Base-by-base conservation (phyloP, 30 jellyfish, hydroid and myxozoan genomes). In the Aurelia coerulea region DNA sequence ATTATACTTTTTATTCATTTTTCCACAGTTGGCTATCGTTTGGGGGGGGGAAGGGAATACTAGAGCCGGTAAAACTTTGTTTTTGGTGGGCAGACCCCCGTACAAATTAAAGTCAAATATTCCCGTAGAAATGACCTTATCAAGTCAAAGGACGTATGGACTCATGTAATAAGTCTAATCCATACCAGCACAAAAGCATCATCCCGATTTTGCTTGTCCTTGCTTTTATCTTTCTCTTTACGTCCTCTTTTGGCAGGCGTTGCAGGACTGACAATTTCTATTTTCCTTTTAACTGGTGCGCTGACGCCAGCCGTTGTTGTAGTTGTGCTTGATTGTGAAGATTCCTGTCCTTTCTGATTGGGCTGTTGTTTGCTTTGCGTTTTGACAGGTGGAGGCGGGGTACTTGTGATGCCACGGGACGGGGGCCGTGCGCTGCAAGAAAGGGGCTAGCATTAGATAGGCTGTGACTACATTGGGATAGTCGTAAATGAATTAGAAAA, bases 221-320 rank as follows among this genome's bases (percentile, higher is more conserved):
- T 81, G 52, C 18, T 62, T 49, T 90, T 83, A 12, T 90, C 92
- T 71, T 91, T 91, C 76, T 91, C 92, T 46, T 91, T 91, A 42
- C 90, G 64, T 50, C 92, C 91, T 72, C 88, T 62, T 76, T 91
- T 91, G 34, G 58, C 77, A 35, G 88, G 92, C 63, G 90, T 70
- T 33, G 89, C 76, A 2, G 56, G 56, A 46, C 56, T 46, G 15
- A 2, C 15, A 2, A 46, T 46, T 46, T 46, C 56, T 6, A 46
- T 46, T 46, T 46, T 96, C 76, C 75, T 85, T 91, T 76, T 79
- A 67, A 69, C 74, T 39, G 69, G 46, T 64, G 54, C 52, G 18
- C 65, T 69, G 81, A 15, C n/a, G n/a, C 37, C 58, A 15, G 74
- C 79, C 37, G 68, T 63, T 23, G 76, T 65, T 15, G 90, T 78